Conservation (phyloP, 2,888 invertebrate species). For the Pasiphila rectangulata region DNA sequence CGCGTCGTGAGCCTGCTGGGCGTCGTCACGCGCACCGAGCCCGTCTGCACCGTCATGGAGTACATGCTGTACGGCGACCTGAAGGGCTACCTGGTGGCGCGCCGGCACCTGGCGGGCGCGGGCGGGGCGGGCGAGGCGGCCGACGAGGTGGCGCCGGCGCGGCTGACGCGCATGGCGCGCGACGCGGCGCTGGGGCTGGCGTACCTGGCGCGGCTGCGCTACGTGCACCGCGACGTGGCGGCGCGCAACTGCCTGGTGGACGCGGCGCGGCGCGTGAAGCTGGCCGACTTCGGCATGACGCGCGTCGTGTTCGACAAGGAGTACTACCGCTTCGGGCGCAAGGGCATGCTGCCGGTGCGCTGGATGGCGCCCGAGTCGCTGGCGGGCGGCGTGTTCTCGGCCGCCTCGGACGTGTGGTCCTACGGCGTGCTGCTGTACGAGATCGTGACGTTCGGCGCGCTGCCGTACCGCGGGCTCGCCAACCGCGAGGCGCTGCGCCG, state of each 20-base stretch:
- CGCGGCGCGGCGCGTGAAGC: constrained; percentile 86
- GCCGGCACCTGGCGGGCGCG: constrained; percentile 88
- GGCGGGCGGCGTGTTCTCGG: constrained; percentile 89
- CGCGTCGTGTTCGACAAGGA: constrained; percentile 92
- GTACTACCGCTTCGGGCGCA: constrained; percentile 93
- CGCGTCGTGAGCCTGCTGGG: constrained; percentile 92
- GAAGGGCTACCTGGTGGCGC: constrained; percentile 91
- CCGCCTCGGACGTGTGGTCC: constrained; percentile 94
- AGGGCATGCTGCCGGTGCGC: constrained; percentile 92
- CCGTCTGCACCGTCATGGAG: constrained; percentile 95
- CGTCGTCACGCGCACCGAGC: constrained; percentile 92
- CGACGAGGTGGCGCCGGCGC: constrained; percentile 88
- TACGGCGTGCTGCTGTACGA: constrained; percentile 93
- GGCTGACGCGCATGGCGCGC: constrained; percentile 91
- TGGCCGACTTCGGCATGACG: constrained; percentile 96
- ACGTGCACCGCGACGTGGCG: constrained; percentile 93
- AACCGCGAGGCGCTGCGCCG: constrained; percentile 91
- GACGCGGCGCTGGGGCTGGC: constrained; percentile 92
- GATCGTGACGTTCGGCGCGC: constrained; percentile 94
- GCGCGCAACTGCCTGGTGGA: constrained; percentile 90
- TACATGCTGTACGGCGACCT: constrained; percentile 96
- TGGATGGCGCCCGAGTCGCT: constrained; percentile 97
- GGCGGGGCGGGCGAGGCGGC: constrained; percentile 62
- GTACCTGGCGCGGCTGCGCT: constrained; percentile 91
- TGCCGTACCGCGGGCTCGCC: constrained; percentile 93